Evolutionary conservation across 64 coral and sea anemone species (phyloP).

Genomic region (Anthopleura sola): DNA sequence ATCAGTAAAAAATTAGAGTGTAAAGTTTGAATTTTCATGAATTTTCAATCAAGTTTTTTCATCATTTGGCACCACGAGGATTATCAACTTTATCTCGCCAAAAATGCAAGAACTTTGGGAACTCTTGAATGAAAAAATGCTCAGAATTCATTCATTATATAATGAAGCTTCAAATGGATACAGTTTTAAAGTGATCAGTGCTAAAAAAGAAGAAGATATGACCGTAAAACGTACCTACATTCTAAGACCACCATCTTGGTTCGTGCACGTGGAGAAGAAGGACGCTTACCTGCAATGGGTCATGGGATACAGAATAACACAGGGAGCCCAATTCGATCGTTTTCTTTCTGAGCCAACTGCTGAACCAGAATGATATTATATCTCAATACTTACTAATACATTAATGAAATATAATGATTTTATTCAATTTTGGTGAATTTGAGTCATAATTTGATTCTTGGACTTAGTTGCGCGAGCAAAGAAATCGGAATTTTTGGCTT

Average conservation of each 20-base stretch:
- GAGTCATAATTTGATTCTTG: too few relatives aligned
- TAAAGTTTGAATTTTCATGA: slow-evolving; percentile 36
- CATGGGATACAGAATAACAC: neutral
- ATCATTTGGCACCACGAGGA: slow-evolving; percentile 46
- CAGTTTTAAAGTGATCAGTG: neutral
- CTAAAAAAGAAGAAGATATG: neutral
- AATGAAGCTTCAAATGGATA: neutral
- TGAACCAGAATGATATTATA: neutral
- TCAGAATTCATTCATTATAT: neutral
- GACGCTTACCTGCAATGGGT: neutral
- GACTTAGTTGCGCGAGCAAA: too few relatives aligned
- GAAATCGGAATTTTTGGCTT: too few relatives aligned
- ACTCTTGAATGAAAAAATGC: neutral
- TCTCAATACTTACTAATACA: too few relatives aligned
- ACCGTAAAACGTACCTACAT: neutral
- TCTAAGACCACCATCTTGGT: neutral
- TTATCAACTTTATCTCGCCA: neutral
- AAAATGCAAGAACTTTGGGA: neutral
- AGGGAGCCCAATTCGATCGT: neutral
- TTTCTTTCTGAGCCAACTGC: neutral
- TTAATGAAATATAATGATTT: too few relatives aligned
- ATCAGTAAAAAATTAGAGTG: slow-evolving; percentile 77
- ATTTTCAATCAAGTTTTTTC: slow-evolving; percentile 32
- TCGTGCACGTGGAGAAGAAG: neutral
- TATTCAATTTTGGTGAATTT: too few relatives aligned